Percentiles rank a stretch among this genome's conserved stretches.
These are phyloP conservation scores for Petrolisthes manimaculis DNA, from an alignment of 2,888 invertebrate species.

Conservation along the genomic window DNA sequence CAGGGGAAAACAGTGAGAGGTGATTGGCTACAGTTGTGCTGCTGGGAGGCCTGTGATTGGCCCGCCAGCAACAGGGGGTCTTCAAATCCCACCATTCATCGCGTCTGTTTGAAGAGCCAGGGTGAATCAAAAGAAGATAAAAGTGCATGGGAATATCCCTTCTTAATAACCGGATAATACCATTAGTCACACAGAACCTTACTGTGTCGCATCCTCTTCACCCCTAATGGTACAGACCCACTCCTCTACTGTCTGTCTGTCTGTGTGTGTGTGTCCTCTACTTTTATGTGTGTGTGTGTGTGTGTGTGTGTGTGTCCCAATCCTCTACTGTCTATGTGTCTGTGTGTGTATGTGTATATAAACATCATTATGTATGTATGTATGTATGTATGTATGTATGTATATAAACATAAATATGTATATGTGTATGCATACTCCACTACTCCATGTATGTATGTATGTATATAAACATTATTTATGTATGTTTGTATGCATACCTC, in stretches of 20 bases:
- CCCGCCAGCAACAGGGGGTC: conserved; percentile 14
- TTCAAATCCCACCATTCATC: conserved; percentile 54
- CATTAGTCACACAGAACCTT: conserved; percentile 48
- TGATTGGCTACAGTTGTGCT: conserved; percentile 41
- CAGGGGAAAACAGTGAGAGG: conserved; percentile 39
- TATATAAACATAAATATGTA: too few species aligned
- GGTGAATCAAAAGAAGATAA: conserved; percentile 34
- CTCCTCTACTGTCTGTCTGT: too few species aligned
- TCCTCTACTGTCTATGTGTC: too few species aligned
- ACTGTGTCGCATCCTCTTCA: conserved; percentile 23
- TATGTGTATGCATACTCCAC: too few species aligned
- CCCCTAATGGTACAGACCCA: conserved; percentile 22
- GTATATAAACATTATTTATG: not conserved
- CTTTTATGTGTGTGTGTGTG: too few species aligned
- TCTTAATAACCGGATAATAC: conserved; percentile 61
- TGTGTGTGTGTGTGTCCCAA: too few species aligned
- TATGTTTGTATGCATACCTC: not conserved
- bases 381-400: too few species aligned
- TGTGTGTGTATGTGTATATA: too few species aligned
- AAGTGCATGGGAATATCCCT: conserved; percentile 57
- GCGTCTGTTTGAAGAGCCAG: conserved; percentile 56
- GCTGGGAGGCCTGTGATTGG: conserved; percentile 27
- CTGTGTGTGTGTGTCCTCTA: too few species aligned
- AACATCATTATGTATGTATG: too few species aligned
- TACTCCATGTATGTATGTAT: too few species aligned